Base-by-base conservation (phyloP, 2,797 vertebrate genomes). In the Enteromius viviparus region DNA sequence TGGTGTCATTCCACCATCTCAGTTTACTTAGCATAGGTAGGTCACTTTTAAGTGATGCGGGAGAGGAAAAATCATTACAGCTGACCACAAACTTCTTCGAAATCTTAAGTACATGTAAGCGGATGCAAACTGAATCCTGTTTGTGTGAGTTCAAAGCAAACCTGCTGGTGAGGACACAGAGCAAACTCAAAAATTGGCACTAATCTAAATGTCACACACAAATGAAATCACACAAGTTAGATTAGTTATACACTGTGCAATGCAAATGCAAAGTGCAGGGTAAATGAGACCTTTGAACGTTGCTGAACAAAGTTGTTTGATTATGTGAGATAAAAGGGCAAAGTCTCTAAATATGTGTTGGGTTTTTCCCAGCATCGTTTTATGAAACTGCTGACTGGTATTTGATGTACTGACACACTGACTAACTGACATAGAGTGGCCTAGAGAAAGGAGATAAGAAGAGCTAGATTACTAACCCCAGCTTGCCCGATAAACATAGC, bases 281-380 rank as follows among this genome's bases (percentile, higher is more conserved):
- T 83, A 94, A 95, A 95, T 84, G 91, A 85, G 89, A 94, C 92
- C 88, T 94, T 94, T 91, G 86, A 87, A 94, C 71, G 53, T 89
- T 37, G n/a, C 86, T 89, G 42, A 55, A 49, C 66, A 40, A 71
- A 71, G 76, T 81, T 68, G 72, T 81, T 92, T 93, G 90, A 91
- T 89, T 90, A 92, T 90, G 88, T 87, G 81, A 78, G 88, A 90
- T 87, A 88, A 91, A 87, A 88, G 93, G 86, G 47, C 91, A 92
- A 93, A 94, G 93, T 93, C 90, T 87, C 29, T 15, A 34, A 76
- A 34, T 32, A 70, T 79, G 80, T 81, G 84, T 58, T 71, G 47
- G 51, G 55, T 66, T 88, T 91, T 89, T 90, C 84, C 80, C 85
- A 77, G 49, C 70, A 7, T 62, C 32, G 21, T 65, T 21, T 53